phyloP scores from a whole-genome alignment of 2,113 vertebrate species.

The Urocynchramus pylzowi region DNA sequence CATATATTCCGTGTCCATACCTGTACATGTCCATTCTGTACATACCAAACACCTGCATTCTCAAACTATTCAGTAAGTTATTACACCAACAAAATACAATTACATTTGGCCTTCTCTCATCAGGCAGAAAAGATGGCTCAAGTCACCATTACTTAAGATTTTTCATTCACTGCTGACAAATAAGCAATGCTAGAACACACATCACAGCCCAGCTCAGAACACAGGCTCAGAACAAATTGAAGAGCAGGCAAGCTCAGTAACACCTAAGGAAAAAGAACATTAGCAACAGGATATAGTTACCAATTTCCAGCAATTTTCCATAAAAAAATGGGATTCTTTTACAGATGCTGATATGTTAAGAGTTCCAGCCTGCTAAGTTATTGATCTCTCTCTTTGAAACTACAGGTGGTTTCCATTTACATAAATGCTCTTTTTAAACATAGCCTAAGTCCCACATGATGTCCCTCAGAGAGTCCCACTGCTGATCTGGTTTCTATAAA shows the following conservation, averaged over 20 bases:
- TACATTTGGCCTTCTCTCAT: not conserved
- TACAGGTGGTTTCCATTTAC: not conserved
- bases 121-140: not conserved
- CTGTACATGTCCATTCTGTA: too few relatives aligned
- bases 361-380: not conserved
- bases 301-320: not conserved
- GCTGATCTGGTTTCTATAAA: not conserved
- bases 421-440: not conserved
- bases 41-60: not conserved
- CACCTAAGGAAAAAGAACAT: not conserved
- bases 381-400: not conserved
- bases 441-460: not conserved
- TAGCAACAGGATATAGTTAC: not conserved
- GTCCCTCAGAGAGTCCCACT: not conserved
- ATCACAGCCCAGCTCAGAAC: not conserved
- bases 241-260: not conserved
- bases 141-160: not conserved
- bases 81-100: not conserved
- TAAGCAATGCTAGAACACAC: not conserved
- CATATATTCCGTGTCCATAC: fast-evolving
- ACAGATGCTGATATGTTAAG: not conserved
- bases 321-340: not conserved
- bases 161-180: not conserved
- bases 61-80: not conserved
- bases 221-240: not conserved